Conservation (phyloP, 2,113 vertebrate species). For the Mus pahari region DNA sequence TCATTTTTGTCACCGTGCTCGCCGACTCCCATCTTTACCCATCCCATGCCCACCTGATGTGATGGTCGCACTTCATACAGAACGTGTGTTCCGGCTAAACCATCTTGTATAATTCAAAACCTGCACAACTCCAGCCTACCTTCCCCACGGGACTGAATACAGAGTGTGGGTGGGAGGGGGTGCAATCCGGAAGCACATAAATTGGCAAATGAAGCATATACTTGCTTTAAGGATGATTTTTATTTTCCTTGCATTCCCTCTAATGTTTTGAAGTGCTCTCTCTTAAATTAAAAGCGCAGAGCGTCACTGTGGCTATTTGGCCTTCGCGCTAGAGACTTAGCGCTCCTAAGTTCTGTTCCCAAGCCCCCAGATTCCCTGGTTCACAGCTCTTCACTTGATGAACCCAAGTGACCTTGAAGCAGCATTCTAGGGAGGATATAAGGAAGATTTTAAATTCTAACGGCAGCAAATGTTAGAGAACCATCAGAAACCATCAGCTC, state of each 20-base stretch:
- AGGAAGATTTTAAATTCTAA: constrained; percentile 46
- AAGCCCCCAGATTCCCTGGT: constrained; percentile 30
- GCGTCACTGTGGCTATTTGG: neutral
- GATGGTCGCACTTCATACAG: constrained; percentile 24
- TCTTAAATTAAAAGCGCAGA: constrained; percentile 61
- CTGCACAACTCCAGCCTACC: constrained; percentile 61
- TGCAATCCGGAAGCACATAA: constrained; percentile 18
- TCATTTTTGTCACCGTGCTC: no score
- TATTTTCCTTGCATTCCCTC: constrained; percentile 58
- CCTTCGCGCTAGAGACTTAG: constrained; percentile 25
- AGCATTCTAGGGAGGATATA: constrained; percentile 13
- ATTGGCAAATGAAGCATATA: constrained; percentile 56
- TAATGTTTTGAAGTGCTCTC: constrained; percentile 73
- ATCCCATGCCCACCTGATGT: no score
- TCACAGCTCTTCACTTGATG: constrained; percentile 15
- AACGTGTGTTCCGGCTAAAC: constrained; percentile 48
- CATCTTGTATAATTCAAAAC: constrained; percentile 66
- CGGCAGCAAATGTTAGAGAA: constrained; percentile 50
- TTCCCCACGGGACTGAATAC: constrained; percentile 46
- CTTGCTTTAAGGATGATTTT: constrained; percentile 66
- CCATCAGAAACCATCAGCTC: neutral
- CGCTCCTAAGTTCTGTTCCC: neutral
- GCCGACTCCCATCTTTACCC: neutral
- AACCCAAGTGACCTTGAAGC: constrained; percentile 64
- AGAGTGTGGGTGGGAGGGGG: neutral